Base-by-base conservation (phyloP, 2,113 vertebrate genomes). In the Crocuta crocuta region DNA sequence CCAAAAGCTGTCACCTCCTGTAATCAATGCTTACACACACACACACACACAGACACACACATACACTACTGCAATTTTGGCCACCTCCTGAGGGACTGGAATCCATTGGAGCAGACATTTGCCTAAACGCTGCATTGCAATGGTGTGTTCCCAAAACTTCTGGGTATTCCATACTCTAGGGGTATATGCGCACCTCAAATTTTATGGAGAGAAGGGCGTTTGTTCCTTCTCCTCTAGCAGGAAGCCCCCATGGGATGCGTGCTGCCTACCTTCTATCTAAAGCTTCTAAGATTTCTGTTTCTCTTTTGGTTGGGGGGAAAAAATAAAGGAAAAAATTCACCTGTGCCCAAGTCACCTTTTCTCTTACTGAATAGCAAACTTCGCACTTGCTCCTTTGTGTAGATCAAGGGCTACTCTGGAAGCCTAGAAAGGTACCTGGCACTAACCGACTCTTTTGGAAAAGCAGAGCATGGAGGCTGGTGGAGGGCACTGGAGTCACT, bases 231-330 rank as follows among this genome's bases (percentile, higher is more conserved):
- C 15, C 16, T 2, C 43, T 70, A n/a, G 12, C 45, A 90, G 35
- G 48, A 68, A 61, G 43, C 10, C 6, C 19, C 10, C 2, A 11
- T 2, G 33, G 21, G 35, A 50, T 10, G 4, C 4, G 4, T 28
- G 16, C 10, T 55, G 12, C 23, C 63, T 45, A 10, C 4, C 24
- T 70, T 65, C 50, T 89, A 2, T 24, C 19, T 83, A 78, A 78
- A 39, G 53, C 95, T 50, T 55, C 79, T 65, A 87, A 24, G 19
- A 24, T 58, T 61, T 82, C 68, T 78, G 26, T 33, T 91, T 71
- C 19, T 92, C 16, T 94, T 94, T 86, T 50, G 9, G 31, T 74
- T 94, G 21, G 31, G 66, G 79, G 79, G 68, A 31, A 79, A 66
- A 90, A 91, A 74, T 0, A 12, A 83, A 43, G 19, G 65, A 15